Evolutionary conservation across 2,888 invertebrate genomes (phyloP).

Genomic region (Calephelis perditalis): DNA sequence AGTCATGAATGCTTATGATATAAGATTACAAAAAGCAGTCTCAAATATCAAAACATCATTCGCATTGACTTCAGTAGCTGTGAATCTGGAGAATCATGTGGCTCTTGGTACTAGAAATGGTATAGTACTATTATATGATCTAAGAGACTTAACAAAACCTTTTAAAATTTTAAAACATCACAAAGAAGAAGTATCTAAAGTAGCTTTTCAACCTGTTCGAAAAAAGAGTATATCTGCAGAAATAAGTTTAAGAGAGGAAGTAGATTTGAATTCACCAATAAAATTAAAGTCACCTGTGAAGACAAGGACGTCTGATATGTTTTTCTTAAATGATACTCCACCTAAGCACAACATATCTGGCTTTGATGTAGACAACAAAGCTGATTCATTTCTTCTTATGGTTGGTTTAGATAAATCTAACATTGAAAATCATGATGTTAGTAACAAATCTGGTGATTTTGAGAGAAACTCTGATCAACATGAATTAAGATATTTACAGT

Average conservation of each 20-base stretch:
- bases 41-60: conserved; percentile 58
- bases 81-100: conserved; percentile 68
- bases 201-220: conserved; percentile 64
- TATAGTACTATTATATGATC: conserved; percentile 72
- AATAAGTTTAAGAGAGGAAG: conserved; percentile 62
- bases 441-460: conserved; percentile 44
- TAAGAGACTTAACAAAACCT: conserved; percentile 69
- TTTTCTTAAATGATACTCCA: conserved; percentile 58
- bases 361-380: conserved; percentile 46
- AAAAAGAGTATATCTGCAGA: conserved; percentile 53
- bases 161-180: conserved; percentile 69
- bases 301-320: conserved; percentile 58
- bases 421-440: conserved; percentile 49
- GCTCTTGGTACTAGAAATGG: conserved; percentile 77
- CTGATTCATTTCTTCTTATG: conserved; percentile 64
- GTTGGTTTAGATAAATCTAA: conserved; percentile 63
- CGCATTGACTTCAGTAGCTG: conserved; percentile 58
- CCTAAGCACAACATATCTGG: conserved; percentile 43
- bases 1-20: conserved; percentile 76
- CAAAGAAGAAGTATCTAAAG: conserved; percentile 62
- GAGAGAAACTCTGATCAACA: conserved; percentile 50
- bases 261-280: conserved; percentile 42
- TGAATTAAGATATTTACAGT: conserved; percentile 43
- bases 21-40: conserved; percentile 66
- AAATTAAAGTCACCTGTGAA: conserved; percentile 46